Conservation (phyloP, 53 echinoderm and acorn worm species). For the Actinopyga echinites region DNA sequence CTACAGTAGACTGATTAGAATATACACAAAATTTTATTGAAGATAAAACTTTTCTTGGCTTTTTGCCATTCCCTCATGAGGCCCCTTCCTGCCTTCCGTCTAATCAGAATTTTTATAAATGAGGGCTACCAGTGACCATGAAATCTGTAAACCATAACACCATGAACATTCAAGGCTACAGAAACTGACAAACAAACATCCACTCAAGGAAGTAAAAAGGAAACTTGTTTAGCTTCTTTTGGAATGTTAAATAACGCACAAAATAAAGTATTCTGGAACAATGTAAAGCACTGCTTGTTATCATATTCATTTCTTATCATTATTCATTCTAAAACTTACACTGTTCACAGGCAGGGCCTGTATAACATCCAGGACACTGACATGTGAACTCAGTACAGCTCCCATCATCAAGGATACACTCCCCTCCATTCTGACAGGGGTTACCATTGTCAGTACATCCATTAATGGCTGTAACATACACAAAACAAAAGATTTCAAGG, state of each 20-base stretch:
- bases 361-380: constrained; percentile 70
- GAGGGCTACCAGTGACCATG: too few species aligned
- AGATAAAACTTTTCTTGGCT: too few species aligned
- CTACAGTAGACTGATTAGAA: too few species aligned
- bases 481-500: not conserved
- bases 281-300: not conserved
- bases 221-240: not conserved
- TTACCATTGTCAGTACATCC: constrained; percentile 62
- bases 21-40: too few species aligned
- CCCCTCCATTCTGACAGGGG: constrained; percentile 74
- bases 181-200: too few species aligned
- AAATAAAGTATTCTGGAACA: not conserved
- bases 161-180: too few species aligned
- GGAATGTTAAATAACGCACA: not conserved
- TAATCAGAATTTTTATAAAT: too few species aligned
- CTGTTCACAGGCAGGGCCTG: constrained; percentile 62
- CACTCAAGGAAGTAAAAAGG: not conserved
- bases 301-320: not conserved
- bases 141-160: too few species aligned
- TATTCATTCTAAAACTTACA: constrained; percentile 51
- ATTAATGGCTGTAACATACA: constrained; percentile 53
- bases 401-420: constrained; percentile 61
- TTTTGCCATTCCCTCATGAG: too few species aligned
- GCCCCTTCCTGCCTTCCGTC: too few species aligned
- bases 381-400: constrained; percentile 73